Evolutionary conservation across 2,113 vertebrate genomes (phyloP).

Genomic region (Phrynocephalus versicolor): DNA sequence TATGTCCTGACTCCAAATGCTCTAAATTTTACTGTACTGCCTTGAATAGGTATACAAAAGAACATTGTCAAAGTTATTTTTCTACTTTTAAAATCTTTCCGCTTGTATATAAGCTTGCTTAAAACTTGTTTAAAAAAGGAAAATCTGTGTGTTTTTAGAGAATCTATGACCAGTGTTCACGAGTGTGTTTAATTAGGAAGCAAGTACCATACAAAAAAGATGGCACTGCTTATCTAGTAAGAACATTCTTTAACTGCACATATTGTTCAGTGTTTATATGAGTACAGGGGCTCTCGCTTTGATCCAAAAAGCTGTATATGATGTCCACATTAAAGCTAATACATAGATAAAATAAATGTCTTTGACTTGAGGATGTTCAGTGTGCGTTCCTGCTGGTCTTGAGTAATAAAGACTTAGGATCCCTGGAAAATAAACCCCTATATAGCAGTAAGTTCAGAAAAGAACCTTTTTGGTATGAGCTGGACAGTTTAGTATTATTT

Average conservation of each 20-base stretch:
- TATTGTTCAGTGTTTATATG: slow-evolving; percentile 56
- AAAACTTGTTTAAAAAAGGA: slow-evolving; percentile 61
- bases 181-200: slow-evolving; percentile 42
- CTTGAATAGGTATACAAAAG: slow-evolving; percentile 72
- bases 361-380: slow-evolving; percentile 9
- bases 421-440: not conserved
- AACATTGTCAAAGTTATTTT: slow-evolving; percentile 77
- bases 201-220: slow-evolving; percentile 23
- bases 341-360: not conserved
- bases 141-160: slow-evolving; percentile 54
- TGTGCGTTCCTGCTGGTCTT: not conserved
- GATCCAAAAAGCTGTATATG: slow-evolving; percentile 6
- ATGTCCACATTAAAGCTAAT: not conserved
- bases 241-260: slow-evolving; percentile 61
- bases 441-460: not conserved
- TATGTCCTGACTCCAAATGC: slow-evolving; percentile 44
- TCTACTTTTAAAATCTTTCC: slow-evolving; percentile 74
- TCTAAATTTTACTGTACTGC: slow-evolving; percentile 54
- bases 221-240: slow-evolving; percentile 48
- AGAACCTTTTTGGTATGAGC: not conserved
- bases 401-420: not conserved
- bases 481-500: not conserved
- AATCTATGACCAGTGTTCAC: slow-evolving; percentile 65
- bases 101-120: slow-evolving; percentile 67
- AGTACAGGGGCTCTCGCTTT: slow-evolving; percentile 43